phyloP scores from a whole-genome alignment of 1,140 invertebrate species.

The Eurosta solidaginis region DNA sequence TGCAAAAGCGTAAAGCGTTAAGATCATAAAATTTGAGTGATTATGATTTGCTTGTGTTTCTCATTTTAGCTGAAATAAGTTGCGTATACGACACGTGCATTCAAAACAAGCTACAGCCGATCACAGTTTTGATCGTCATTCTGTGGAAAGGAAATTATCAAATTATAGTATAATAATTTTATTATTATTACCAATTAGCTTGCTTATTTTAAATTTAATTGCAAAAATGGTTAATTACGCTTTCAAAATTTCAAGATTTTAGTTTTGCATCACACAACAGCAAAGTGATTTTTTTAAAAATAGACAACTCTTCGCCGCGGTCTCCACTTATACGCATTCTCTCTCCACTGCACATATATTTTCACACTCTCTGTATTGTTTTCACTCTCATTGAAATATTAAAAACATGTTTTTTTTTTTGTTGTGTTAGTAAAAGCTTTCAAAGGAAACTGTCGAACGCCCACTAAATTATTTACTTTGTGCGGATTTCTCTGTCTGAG shows the following conservation, averaged over 20 bases:
- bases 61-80: too few species aligned
- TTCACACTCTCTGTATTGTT: not conserved
- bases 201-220: not conserved
- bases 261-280: not conserved
- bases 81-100: too few species aligned
- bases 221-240: slow-evolving; percentile 11
- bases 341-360: not conserved
- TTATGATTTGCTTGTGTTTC: too few species aligned
- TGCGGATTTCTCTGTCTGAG: not conserved
- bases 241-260: not conserved
- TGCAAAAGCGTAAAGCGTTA: too few species aligned
- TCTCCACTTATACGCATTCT: not conserved
- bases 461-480: not conserved
- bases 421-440: not conserved
- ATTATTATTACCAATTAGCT: not conserved
- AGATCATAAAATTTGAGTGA: too few species aligned
- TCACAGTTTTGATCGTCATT: too few species aligned
- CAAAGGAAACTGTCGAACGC: not conserved
- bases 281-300: slow-evolving; percentile 8
- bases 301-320: too few species aligned
- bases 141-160: not conserved
- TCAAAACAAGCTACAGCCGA: too few species aligned
- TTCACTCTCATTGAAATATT: not conserved
- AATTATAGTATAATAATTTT: too few species aligned
- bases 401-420: not conserved